These are phyloP conservation scores for Nothoprocta perdicaria DNA, from an alignment of 2,113 vertebrate species.

Conservation along the genomic window DNA sequence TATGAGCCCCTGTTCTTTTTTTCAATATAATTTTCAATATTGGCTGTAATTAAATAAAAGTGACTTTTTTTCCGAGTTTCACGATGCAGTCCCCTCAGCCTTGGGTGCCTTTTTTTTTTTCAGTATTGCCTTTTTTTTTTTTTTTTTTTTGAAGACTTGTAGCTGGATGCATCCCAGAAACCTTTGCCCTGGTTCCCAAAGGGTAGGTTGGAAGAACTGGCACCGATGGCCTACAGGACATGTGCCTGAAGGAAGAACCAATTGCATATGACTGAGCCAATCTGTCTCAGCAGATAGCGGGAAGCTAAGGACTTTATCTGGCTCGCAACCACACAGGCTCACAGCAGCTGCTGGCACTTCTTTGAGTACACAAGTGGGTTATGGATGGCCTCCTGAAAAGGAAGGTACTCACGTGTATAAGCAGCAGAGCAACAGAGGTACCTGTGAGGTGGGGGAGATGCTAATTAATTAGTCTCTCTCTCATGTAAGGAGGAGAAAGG, in stretches of 20 bases:
- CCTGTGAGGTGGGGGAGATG: rapidly evolving
- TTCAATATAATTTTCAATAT: background rate
- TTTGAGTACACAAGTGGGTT: background rate
- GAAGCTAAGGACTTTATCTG: background rate
- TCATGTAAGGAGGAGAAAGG: background rate
- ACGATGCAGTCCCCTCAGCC: background rate
- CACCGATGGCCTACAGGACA: background rate
- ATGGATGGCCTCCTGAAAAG: background rate
- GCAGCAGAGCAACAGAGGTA: background rate
- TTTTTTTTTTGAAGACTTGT: background rate
- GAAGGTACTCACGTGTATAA: rapidly evolving
- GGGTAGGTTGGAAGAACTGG: background rate
- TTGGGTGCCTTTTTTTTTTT: background rate
- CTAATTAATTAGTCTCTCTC: background rate
- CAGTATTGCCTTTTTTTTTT: background rate
- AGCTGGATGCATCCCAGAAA: background rate
- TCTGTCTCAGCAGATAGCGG: slow-evolving; percentile 19
- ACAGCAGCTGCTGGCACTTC: background rate
- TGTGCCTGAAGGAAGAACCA: background rate
- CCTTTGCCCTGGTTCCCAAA: background rate
- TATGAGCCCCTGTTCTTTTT: background rate
- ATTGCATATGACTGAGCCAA: slow-evolving; percentile 6
- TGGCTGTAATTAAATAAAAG: background rate
- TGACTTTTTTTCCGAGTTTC: background rate
- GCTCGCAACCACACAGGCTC: background rate